Percentiles rank a stretch among this genome's conserved stretches.
phyloP scores from a whole-genome alignment of 2,797 vertebrate genomes.

The Dendrocincla fuliginosa region DNA sequence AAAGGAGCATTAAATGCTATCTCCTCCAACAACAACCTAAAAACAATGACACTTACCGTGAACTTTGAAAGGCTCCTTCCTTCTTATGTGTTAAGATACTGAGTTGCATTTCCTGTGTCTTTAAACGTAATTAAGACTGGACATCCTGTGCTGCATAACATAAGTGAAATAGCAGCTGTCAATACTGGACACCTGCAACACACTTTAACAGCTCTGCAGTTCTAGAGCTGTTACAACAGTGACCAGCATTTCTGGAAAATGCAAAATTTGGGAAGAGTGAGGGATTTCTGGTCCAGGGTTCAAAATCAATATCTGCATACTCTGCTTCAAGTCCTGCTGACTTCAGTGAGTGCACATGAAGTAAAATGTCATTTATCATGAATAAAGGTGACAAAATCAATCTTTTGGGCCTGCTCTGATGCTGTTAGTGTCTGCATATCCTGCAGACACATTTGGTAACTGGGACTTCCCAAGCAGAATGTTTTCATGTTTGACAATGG shows the following conservation, averaged over 20 bases:
- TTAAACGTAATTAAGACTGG: not conserved
- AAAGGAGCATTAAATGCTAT: not conserved
- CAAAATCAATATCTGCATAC: not conserved
- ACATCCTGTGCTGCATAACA: constrained; percentile 20
- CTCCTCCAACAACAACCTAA: not conserved
- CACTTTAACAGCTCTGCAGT: too few relatives aligned
- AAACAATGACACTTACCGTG: constrained; percentile 1
- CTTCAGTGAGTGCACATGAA: not conserved
- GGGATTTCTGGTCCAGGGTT: not conserved
- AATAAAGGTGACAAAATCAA: not conserved
- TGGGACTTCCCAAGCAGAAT: not conserved
- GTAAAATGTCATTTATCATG: not conserved
- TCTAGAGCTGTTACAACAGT: not conserved
- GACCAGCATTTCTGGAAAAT: not conserved
- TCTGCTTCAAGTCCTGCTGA: not conserved
- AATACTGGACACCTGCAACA: not conserved
- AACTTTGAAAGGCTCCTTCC: constrained; percentile 12
- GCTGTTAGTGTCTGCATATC: not conserved
- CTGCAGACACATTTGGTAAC: not conserved
- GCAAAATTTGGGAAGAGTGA: not conserved
- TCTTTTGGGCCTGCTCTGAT: not conserved
- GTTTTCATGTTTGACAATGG: not conserved
- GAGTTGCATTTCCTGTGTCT: constrained; percentile 16
- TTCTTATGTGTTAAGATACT: not conserved
- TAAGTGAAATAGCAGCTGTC: constrained; percentile 1